phyloP scores from a whole-genome alignment of 2,113 vertebrate species.

The Odocoileus hemionus region DNA sequence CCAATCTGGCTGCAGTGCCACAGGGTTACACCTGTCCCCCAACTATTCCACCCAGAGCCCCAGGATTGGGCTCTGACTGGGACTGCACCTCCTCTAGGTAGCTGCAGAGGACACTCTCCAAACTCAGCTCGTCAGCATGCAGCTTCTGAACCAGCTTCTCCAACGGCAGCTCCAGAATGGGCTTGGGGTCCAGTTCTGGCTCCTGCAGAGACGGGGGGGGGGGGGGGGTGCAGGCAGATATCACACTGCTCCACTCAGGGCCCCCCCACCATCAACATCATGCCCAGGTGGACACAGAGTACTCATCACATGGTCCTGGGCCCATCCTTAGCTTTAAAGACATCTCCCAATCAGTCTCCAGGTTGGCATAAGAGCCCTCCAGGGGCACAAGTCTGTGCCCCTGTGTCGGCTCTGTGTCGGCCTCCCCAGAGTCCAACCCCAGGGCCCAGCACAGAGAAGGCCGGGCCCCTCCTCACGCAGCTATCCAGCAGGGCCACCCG shows the following conservation, averaged over 20 bases:
- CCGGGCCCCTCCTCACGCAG: rapidly evolving
- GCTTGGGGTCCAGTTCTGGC: conserved; percentile 60
- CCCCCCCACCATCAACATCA: background rate
- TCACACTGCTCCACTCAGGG: background rate
- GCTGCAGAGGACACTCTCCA: conserved; percentile 82
- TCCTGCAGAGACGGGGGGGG: conserved; percentile 37
- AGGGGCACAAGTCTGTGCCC: background rate
- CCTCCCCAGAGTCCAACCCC: background rate
- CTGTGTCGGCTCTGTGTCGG: background rate
- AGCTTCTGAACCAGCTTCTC: conserved; percentile 77
- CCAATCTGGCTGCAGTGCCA: background rate
- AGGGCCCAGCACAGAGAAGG: background rate
- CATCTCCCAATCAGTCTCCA: background rate
- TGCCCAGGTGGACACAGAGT: background rate
- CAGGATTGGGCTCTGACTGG: background rate
- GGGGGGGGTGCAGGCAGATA: background rate
- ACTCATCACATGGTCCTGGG: background rate
- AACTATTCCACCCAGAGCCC: background rate
- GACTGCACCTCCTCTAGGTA: conserved; percentile 86
- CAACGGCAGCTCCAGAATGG: conserved; percentile 80
- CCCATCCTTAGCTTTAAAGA: background rate
- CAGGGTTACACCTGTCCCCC: background rate
- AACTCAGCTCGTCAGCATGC: conserved; percentile 77
- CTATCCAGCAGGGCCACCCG: background rate
- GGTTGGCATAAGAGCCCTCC: background rate